Evolutionary conservation across 2,888 invertebrate species (phyloP).

Genomic region (Diachrysia chrysitis): DNA sequence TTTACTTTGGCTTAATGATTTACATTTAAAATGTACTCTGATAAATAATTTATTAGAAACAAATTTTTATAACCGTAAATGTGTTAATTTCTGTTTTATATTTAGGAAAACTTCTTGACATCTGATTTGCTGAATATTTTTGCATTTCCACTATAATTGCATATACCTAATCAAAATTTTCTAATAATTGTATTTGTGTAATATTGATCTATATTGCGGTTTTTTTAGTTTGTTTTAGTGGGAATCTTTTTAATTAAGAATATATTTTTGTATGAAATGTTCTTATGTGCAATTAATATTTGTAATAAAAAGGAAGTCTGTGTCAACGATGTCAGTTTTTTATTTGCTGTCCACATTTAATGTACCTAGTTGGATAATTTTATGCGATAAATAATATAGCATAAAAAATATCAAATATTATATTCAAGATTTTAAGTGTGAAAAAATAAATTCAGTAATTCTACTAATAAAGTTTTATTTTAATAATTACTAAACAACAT

Average conservation of each 20-base stretch:
- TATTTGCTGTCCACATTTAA: conserved; percentile 44
- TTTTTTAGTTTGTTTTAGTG: conserved; percentile 86
- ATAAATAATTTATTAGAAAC: conserved; percentile 50
- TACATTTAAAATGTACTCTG: conserved; percentile 57
- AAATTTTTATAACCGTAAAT: conserved; percentile 35
- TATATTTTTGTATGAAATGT: conserved; percentile 88
- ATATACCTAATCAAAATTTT: conserved; percentile 54
- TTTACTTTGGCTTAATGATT: conserved; percentile 60
- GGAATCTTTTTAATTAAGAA: conserved; percentile 86
- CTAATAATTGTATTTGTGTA: conserved; percentile 54
- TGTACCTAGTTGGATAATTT: too few relatives aligned
- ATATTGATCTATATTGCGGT: conserved; percentile 70
- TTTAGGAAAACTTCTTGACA: conserved; percentile 72
- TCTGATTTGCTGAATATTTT: conserved; percentile 71
- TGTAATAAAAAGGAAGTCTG: conserved; percentile 86
- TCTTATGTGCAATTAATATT: conserved; percentile 88
- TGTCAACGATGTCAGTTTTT: conserved; percentile 72
- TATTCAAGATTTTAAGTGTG: too few relatives aligned
- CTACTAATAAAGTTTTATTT: background rate
- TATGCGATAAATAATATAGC: background rate
- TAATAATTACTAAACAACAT: too few relatives aligned
- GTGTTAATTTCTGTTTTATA: conserved; percentile 46
- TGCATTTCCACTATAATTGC: conserved; percentile 48
- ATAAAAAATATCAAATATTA: too few relatives aligned
- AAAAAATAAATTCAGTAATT: background rate